phyloP scores from a whole-genome alignment of 2,113 vertebrate genomes.

The Pseudorasbora parva region DNA sequence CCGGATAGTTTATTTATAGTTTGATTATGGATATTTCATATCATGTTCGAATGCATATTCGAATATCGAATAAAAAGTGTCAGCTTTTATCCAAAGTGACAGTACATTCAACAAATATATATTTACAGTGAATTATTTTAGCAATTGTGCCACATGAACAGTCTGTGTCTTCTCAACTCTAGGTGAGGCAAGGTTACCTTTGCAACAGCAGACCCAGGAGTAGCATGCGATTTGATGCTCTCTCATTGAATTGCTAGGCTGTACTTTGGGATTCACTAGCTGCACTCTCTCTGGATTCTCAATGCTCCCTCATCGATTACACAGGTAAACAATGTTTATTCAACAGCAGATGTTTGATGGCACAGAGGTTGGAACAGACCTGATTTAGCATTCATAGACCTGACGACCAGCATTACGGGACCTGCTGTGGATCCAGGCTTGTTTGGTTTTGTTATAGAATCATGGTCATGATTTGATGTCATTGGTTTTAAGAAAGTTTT shows the following conservation, averaged over 20 bases:
- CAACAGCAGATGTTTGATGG: constrained; percentile 74
- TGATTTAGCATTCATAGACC: constrained; percentile 38
- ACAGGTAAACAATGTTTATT: constrained; percentile 80
- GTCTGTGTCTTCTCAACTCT: constrained; percentile 1
- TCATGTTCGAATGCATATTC: no score
- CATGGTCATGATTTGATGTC: background rate
- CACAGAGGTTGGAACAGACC: constrained; percentile 39
- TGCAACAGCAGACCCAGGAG: background rate
- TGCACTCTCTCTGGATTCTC: constrained; percentile 64
- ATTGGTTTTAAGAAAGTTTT: background rate
- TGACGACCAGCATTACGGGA: background rate
- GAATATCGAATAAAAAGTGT: no score
- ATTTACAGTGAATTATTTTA: background rate
- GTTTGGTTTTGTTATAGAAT: background rate
- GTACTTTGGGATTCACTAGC: constrained; percentile 44
- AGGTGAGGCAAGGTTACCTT: constrained; percentile 12
- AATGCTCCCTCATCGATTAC: constrained; percentile 70
- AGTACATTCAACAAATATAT: no score
- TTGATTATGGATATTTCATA: no score
- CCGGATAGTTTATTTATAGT: no score
- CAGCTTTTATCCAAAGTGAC: no score
- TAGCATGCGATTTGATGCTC: background rate
- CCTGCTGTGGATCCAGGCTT: background rate
- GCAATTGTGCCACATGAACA: background rate
- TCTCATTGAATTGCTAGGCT: background rate